Conservation (phyloP, 2,888 invertebrate species). For the Oxytorus armatus region DNA sequence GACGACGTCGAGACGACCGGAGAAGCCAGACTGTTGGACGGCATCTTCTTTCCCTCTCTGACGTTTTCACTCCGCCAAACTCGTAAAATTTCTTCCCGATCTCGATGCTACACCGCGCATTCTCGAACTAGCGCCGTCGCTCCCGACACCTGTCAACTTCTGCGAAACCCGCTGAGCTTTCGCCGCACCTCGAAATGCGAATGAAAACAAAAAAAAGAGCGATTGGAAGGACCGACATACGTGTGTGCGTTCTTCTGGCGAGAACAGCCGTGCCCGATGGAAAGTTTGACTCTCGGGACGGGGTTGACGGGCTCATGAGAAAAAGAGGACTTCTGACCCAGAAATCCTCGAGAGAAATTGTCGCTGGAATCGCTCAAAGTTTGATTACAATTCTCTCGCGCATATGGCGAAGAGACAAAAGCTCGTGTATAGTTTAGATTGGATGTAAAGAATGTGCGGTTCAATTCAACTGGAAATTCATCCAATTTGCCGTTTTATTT, state of each 20-base stretch:
- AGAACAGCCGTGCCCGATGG: slow-evolving; percentile 5
- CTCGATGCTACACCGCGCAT: too few species aligned
- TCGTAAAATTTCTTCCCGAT: slow-evolving; percentile 35
- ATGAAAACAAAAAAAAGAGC: slow-evolving; percentile 18
- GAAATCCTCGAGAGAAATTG: slow-evolving; percentile 40
- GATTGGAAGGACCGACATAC: slow-evolving; percentile 17
- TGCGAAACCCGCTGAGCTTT: slow-evolving; percentile 3
- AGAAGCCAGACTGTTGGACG: slow-evolving; percentile 19
- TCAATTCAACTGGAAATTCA: slow-evolving; percentile 39
- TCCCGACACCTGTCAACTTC: slow-evolving; percentile 46
- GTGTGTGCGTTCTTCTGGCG: background rate
- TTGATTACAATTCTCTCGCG: slow-evolving; percentile 46
- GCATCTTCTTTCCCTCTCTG: slow-evolving; percentile 18
- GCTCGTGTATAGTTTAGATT: slow-evolving; percentile 5
- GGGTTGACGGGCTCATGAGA: background rate
- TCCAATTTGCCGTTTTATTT: slow-evolving; percentile 19
- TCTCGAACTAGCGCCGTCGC: too few species aligned
- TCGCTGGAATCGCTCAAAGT: slow-evolving; percentile 49
- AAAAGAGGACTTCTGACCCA: slow-evolving; percentile 6
- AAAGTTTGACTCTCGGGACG: slow-evolving; percentile 36
- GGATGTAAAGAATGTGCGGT: background rate
- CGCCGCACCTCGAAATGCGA: background rate
- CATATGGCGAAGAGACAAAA: too few species aligned
- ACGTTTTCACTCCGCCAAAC: background rate
- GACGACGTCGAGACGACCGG: too few species aligned